A percentile compares a stretch with the other conserved stretches of the same genome.
Conservation (phyloP, 2,113 vertebrate species). For the Corythornis cristatus region DNA sequence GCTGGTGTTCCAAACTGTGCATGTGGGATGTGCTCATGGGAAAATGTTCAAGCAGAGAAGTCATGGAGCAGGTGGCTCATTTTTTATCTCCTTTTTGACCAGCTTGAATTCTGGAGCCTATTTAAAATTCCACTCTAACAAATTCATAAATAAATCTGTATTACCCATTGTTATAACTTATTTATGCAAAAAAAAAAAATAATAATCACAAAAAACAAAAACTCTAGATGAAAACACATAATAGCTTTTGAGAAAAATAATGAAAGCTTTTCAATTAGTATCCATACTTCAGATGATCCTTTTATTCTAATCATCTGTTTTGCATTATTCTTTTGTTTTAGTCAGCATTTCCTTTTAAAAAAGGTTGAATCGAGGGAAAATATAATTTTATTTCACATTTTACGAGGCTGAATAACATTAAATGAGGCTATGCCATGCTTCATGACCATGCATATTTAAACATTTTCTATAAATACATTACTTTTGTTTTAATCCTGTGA, state of each 20-base stretch:
- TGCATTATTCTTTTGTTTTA: constrained; percentile 25
- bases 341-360: constrained; percentile 47
- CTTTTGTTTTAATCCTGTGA: neutral
- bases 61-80: neutral
- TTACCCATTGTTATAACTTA: constrained; percentile 20
- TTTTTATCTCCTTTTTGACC: constrained; percentile 2
- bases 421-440: constrained; percentile 29
- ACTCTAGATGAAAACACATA: neutral
- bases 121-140: constrained; percentile 12
- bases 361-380: constrained; percentile 16
- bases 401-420: constrained; percentile 15
- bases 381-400: constrained; percentile 33
- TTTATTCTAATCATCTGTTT: constrained; percentile 31
- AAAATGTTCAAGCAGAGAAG: neutral
- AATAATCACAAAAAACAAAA: neutral
- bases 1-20: neutral
- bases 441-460: constrained; percentile 18
- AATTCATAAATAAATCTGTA: constrained; percentile 41
- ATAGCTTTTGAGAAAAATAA: constrained; percentile 7
- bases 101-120: neutral
- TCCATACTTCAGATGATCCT: constrained; percentile 7
- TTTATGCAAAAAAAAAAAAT: constrained; percentile 18
- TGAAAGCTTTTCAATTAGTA: constrained; percentile 20
- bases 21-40: neutral
- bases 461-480: constrained; percentile 19